phyloP scores from a whole-genome alignment of 2,797 vertebrate genomes.

The Pachyuromys duprasi region DNA sequence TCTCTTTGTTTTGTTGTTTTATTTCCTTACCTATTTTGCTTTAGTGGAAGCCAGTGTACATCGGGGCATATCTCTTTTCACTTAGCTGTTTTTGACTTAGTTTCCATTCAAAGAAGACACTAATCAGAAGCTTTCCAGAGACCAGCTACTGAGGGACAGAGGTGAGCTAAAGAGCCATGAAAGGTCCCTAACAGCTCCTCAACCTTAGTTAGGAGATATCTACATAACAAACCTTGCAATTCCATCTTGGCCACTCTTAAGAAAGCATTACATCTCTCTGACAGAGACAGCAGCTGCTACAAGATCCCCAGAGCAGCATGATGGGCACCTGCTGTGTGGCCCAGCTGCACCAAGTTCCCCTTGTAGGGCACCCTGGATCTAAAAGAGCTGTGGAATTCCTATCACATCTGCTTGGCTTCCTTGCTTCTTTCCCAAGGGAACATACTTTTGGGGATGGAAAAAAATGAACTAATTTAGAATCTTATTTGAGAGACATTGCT shows the following conservation, averaged over 20 bases:
- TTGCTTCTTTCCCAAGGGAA: not conserved
- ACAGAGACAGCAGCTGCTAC: not conserved
- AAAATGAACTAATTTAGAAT: not conserved
- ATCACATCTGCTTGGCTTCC: not conserved
- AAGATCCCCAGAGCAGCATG: fast-evolving
- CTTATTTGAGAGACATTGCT: not conserved
- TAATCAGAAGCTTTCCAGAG: not conserved
- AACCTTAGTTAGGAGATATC: not conserved
- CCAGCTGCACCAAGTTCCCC: not conserved
- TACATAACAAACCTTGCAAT: not conserved
- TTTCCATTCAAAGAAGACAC: not conserved
- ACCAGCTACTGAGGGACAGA: not conserved
- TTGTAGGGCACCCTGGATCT: not conserved
- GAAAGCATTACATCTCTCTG: not conserved
- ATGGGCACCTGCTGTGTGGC: not conserved
- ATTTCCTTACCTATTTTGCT: not conserved
- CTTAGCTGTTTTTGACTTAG: not conserved
- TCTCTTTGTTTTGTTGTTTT: not conserved
- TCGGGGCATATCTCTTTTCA: not conserved
- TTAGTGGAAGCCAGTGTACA: not conserved
- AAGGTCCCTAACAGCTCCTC: not conserved
- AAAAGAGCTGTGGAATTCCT: not conserved
- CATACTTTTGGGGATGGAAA: not conserved
- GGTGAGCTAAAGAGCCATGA: not conserved
- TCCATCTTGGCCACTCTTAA: not conserved